phyloP scores from a whole-genome alignment of 2,888 invertebrate genomes.

The Nephrocerus scutellatus region DNA sequence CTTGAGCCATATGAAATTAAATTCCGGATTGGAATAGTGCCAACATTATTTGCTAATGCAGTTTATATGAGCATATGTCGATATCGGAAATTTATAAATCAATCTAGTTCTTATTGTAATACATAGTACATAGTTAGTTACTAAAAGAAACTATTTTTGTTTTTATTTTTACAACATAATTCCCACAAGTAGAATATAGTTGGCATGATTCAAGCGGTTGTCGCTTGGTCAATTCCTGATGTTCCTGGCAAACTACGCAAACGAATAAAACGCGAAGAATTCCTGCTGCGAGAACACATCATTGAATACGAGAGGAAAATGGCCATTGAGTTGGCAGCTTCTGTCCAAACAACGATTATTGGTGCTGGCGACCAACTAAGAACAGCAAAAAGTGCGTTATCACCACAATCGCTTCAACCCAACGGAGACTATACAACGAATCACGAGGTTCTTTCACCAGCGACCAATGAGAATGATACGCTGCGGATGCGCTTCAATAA shows the following conservation, averaged over 20 bases:
- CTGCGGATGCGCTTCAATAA: constrained; percentile 19
- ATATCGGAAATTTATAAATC: too few relatives aligned
- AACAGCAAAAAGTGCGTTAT: too few relatives aligned
- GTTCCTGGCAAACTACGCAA: constrained; percentile 63
- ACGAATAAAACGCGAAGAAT: constrained; percentile 64
- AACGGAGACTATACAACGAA: too few relatives aligned
- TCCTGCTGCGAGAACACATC: constrained; percentile 65
- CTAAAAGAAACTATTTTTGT: too few relatives aligned
- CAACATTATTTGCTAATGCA: too few relatives aligned
- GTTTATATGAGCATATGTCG: too few relatives aligned
- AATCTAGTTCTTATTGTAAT: too few relatives aligned
- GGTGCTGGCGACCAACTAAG: neutral
- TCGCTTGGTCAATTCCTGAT: constrained; percentile 74
- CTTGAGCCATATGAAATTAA: too few relatives aligned
- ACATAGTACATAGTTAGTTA: too few relatives aligned
- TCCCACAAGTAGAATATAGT: constrained; percentile 77
- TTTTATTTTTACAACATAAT: too few relatives aligned
- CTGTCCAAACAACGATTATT: neutral
- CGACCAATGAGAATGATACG: constrained; percentile 12
- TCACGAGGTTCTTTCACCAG: neutral
- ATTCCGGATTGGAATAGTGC: too few relatives aligned
- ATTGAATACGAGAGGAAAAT: constrained; percentile 58
- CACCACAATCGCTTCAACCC: too few relatives aligned
- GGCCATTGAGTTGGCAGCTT: constrained; percentile 21
- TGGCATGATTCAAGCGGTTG: constrained; percentile 60